These are phyloP conservation scores for Rhea americana DNA, from an alignment of 2,113 vertebrate species.

Conservation along the genomic window DNA sequence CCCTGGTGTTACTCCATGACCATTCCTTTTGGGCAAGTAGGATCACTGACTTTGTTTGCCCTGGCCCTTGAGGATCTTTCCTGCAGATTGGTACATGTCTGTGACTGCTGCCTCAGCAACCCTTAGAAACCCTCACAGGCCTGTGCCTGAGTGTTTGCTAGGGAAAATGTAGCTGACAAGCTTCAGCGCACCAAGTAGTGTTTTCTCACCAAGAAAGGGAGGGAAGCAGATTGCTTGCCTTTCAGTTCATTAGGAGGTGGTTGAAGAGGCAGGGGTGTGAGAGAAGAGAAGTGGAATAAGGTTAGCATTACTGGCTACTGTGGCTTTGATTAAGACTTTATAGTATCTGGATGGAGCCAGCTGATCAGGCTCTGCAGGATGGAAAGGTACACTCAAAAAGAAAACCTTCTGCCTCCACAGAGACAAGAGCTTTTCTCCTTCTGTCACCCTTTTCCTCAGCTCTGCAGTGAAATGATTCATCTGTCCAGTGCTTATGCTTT, in stretches of 20 bases:
- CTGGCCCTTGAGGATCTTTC: neutral
- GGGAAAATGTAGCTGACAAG: neutral
- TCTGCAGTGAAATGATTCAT: slow-evolving; percentile 7
- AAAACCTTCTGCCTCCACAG: neutral
- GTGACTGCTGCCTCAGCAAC: neutral
- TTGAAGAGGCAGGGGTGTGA: neutral
- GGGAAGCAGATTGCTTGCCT: neutral
- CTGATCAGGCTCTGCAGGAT: neutral
- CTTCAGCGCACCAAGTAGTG: neutral
- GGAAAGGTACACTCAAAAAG: neutral
- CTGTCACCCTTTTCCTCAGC: neutral
- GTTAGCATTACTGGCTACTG: neutral
- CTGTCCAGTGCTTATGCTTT: neutral
- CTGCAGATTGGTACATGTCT: neutral
- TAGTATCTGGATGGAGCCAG: neutral
- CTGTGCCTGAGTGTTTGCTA: neutral
- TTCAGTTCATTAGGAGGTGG: neutral
- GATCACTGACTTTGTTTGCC: neutral
- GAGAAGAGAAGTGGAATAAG: neutral
- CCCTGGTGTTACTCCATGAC: neutral
- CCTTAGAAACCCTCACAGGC: neutral
- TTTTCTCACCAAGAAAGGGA: neutral
- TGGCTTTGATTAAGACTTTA: neutral
- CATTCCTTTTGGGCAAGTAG: neutral
- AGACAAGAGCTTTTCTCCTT: neutral